Base-by-base conservation (phyloP, 1,140 invertebrate species). In the Monomorium pharaonis region DNA sequence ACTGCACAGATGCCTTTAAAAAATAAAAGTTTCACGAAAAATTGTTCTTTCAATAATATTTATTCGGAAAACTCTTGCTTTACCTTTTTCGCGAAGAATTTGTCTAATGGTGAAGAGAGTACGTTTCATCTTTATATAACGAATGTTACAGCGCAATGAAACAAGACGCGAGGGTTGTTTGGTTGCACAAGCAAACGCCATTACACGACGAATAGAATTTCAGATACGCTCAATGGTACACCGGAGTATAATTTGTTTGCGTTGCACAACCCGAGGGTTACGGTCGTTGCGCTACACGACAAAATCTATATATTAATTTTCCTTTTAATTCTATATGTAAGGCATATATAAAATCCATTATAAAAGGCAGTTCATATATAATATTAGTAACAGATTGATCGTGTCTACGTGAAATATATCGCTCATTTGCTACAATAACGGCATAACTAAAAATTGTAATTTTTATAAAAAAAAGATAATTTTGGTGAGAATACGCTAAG, bases 151-250 rank as follows among this genome's bases (percentile, higher is more conserved):
- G 44, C 16, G 56, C 51, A 18, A 47, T 56, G 72, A 58, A 87
- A 77, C 76, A 51, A 87, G 37, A 76, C n/a, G 65, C n/a, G 65
- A 87, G 69, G 44, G 24, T 86, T 9, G 42, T 86, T 63, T 60
- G 54, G 2, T 27, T 62, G 62, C 69, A 33, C 65, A 86, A 67
- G 76, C 75, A 74, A 86, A 84, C 27, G 75, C 83, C 81, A 89
- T 91, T 91, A 91, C 24, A 72, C 72, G 62, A 89, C 76, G 78
- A 91, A 90, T 88, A 85, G 87, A 90, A 91, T 90, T 90, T 91
- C 78, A 84, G 85, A 89, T 87, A 88, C 62, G 81, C 83, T 75
- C 72, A 63, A 88, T 76, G 70, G 49, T 58, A 72, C 16, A 37
- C 74, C 42, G 27, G 24, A 62, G 42, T 56, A 51, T 62, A 78